A percentile compares a stretch with the other conserved stretches of the same genome.
Evolutionary conservation across 2,113 vertebrate genomes (phyloP).

Genomic region (Xerus inauris): DNA sequence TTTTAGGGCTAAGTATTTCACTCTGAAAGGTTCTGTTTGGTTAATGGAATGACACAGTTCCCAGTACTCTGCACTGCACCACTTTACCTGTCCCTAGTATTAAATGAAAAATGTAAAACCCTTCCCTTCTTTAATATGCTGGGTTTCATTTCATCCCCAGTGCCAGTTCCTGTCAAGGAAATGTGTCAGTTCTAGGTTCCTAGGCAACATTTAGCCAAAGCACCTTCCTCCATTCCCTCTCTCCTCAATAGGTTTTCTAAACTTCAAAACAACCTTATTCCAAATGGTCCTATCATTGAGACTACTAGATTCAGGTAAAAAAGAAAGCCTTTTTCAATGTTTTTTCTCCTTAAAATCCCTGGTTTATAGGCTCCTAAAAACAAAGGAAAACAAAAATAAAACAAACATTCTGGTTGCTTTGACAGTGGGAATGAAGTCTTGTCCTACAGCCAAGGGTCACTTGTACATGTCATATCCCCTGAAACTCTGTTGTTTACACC

Average conservation of each 20-base stretch:
- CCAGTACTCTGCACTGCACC: background rate
- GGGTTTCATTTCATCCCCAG: background rate
- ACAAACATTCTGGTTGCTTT: constrained; percentile 31
- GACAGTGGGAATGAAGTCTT: background rate
- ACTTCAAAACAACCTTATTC: constrained; percentile 38
- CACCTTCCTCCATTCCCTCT: background rate
- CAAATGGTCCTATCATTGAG: background rate
- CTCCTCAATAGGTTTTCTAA: constrained; percentile 30
- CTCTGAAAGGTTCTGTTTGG: background rate
- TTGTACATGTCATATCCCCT: constrained; percentile 15
- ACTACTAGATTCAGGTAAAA: constrained; percentile 30
- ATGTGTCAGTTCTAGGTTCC: background rate
- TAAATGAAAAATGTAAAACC: background rate
- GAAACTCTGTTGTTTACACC: background rate
- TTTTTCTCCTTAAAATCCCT: background rate
- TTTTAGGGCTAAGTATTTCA: constrained; percentile 21
- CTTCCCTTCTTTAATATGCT: constrained; percentile 28
- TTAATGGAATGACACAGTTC: background rate
- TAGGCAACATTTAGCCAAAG: constrained; percentile 9
- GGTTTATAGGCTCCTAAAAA: background rate
- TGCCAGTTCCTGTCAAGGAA: constrained; percentile 2
- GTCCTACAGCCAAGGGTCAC: constrained; percentile 27
- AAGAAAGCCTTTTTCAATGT: background rate
- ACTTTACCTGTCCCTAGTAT: constrained; percentile 21
- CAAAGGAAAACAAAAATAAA: constrained; percentile 48